phyloP scores from a whole-genome alignment of 2,113 vertebrate genomes.

The Ascaphus truei region DNA sequence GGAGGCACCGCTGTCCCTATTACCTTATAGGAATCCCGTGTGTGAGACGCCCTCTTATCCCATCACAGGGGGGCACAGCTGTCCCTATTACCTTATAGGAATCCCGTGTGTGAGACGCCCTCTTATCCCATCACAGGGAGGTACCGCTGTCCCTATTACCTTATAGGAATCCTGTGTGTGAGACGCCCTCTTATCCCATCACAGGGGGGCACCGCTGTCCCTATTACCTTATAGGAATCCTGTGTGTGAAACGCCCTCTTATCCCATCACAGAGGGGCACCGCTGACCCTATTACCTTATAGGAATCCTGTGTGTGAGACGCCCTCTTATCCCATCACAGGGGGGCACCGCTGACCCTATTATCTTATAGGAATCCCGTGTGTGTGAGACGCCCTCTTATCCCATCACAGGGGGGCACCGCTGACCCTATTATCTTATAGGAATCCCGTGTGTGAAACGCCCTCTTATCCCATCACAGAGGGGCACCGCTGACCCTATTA shows the following conservation, averaged over 20 bases:
- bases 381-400: not conserved
- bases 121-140: constrained; percentile 19
- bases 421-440: not conserved
- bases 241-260: not conserved
- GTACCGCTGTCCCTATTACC: not conserved
- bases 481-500: not conserved
- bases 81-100: not conserved
- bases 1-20: constrained; percentile 7
- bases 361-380: not conserved
- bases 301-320: not conserved
- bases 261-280: constrained; percentile 8
- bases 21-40: not conserved
- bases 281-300: not conserved
- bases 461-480: constrained; percentile 19
- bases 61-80: constrained; percentile 3
- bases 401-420: constrained; percentile 4
- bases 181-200: not conserved
- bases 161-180: not conserved
- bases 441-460: not conserved
- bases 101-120: not conserved
- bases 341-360: constrained; percentile 4
- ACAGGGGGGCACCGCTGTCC: constrained; percentile 6
- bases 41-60: not conserved
- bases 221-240: not conserved
- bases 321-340: not conserved